A percentile compares a stretch with the other conserved stretches of the same genome.
Conservation (phyloP, 2,888 invertebrate species). For the Gastrophysa polygoni region DNA sequence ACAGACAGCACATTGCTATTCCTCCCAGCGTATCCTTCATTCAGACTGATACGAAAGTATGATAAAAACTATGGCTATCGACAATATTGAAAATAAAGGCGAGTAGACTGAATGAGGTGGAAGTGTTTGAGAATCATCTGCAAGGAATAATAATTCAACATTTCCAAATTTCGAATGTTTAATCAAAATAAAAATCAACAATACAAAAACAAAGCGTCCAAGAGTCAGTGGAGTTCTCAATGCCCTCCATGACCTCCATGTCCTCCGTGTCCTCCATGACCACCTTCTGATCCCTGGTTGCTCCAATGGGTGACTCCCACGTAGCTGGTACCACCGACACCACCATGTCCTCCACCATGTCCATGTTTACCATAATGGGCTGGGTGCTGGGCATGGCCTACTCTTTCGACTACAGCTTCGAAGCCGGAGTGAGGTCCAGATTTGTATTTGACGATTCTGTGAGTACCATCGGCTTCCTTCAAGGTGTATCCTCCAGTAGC, state of each 20-base stretch:
- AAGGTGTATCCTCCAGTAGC: conserved; percentile 54
- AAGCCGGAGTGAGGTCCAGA: conserved; percentile 39
- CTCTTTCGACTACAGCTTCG: conserved; percentile 42
- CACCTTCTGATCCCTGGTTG: conserved; percentile 18
- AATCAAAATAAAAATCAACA: too few relatives aligned
- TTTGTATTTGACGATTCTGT: conserved; percentile 53
- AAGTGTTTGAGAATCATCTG: too few relatives aligned
- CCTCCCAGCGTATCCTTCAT: too few relatives aligned
- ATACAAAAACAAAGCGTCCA: too few relatives aligned
- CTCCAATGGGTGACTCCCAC: conserved; percentile 44
- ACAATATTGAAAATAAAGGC: too few relatives aligned
- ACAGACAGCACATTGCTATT: too few relatives aligned
- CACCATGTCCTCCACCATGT: conserved; percentile 34
- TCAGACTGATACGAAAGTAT: too few relatives aligned
- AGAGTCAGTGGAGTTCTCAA: not conserved
- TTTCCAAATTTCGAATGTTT: too few relatives aligned
- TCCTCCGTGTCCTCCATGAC: not conserved
- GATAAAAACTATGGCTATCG: too few relatives aligned
- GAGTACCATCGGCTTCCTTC: conserved; percentile 55
- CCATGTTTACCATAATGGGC: conserved; percentile 39
- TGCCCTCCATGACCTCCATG: not conserved
- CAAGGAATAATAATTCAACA: too few relatives aligned
- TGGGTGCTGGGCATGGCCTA: conserved; percentile 45
- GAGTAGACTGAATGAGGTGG: too few relatives aligned
- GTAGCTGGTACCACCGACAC: conserved; percentile 43